Evolutionary conservation across 2,888 invertebrate genomes (phyloP).

Genomic region (Pimpla rufipes): DNA sequence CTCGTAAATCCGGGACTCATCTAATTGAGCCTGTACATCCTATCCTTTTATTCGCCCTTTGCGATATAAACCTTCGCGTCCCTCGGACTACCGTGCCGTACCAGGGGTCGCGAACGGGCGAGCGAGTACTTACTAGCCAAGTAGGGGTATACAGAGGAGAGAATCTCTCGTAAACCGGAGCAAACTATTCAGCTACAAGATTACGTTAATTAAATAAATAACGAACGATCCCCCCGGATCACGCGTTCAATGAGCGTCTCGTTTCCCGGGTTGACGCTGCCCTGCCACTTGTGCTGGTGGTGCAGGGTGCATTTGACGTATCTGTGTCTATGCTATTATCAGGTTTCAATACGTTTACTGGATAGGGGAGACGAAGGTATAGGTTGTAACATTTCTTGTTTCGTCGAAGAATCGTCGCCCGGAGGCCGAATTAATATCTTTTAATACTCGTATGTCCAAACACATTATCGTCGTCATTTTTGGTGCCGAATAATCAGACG

Average conservation of each 20-base stretch:
- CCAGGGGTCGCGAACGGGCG: conserved; percentile 9
- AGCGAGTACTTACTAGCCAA: conserved; percentile 32
- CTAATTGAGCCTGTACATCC: conserved; percentile 34
- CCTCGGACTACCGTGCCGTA: conserved; percentile 28
- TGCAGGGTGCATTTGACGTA: conserved; percentile 27
- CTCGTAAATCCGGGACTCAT: conserved; percentile 23
- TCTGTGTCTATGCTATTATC: not conserved
- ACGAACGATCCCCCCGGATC: conserved; percentile 46
- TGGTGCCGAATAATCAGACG: conserved; percentile 2
- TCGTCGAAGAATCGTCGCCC: too few species aligned
- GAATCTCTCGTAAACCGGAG: conserved; percentile 56
- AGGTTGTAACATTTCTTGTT: too few species aligned
- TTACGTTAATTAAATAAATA: conserved; percentile 65
- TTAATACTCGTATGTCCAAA: not conserved
- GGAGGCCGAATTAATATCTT: too few species aligned
- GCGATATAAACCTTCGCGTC: conserved; percentile 39
- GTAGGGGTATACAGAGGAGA: conserved; percentile 31
- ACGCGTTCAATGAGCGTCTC: conserved; percentile 18
- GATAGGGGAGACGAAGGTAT: too few species aligned
- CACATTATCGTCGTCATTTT: not conserved
- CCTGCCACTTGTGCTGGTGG: conserved; percentile 15
- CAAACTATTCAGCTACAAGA: conserved; percentile 53
- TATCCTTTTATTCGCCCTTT: conserved; percentile 45
- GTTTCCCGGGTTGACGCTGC: conserved; percentile 37
- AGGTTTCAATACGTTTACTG: not conserved